A percentile compares a stretch with the other conserved stretches of the same genome.
phyloP scores from a whole-genome alignment of 2,797 vertebrate genomes.

The Intellagama lesueurii region DNA sequence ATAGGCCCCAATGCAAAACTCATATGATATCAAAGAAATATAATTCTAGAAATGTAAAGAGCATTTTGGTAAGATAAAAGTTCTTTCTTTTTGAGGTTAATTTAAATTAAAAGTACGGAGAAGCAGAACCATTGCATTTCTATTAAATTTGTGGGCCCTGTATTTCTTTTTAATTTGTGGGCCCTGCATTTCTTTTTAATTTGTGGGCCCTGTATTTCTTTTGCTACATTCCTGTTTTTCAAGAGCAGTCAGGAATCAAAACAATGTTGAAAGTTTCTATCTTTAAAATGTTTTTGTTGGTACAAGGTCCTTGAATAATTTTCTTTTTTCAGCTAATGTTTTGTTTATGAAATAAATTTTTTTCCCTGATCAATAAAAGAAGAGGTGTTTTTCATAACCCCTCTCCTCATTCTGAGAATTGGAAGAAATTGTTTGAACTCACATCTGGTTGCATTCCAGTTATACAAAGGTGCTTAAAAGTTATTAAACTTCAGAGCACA shows the following conservation, averaged over 20 bases:
- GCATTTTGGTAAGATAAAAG: background rate
- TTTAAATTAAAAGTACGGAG: conserved; percentile 21
- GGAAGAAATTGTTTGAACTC: conserved; percentile 59
- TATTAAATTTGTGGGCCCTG: background rate
- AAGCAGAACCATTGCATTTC: conserved; percentile 6
- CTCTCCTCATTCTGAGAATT: conserved; percentile 18
- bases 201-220: conserved; percentile 14
- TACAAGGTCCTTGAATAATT: background rate
- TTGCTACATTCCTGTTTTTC: conserved; percentile 27
- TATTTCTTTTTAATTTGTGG: conserved; percentile 15
- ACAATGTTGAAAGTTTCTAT: conserved; percentile 11
- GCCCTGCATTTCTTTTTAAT: conserved; percentile 5
- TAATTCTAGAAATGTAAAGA: conserved; percentile 3
- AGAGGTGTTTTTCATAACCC: conserved; percentile 13
- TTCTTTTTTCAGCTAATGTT: conserved; percentile 22
- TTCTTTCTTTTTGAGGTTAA: background rate
- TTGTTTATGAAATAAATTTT: background rate
- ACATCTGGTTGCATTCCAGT: conserved; percentile 45
- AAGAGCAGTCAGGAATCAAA: conserved; percentile 29
- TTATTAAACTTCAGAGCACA: conserved; percentile 38
- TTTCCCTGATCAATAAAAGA: conserved; percentile 47
- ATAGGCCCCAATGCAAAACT: background rate
- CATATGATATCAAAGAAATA: background rate
- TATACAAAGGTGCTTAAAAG: conserved; percentile 32
- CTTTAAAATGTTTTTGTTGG: conserved; percentile 9